Base-by-base conservation (phyloP, 2,113 vertebrate genomes). In the Ptilonorhynchus violaceus region DNA sequence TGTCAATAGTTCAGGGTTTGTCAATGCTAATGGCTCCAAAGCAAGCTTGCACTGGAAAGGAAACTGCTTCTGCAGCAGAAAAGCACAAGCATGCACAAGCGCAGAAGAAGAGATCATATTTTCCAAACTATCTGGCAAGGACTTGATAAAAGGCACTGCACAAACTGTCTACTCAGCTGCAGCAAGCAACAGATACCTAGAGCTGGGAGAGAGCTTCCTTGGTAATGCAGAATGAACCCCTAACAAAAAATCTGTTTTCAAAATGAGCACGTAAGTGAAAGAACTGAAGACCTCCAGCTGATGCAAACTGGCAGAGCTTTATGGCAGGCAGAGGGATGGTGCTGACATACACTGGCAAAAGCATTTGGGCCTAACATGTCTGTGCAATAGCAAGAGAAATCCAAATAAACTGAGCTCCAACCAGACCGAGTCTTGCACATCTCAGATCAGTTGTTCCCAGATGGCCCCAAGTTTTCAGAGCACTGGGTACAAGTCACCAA, bases 121-220 rank as follows among this genome's bases (percentile, higher is more conserved):
- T 97, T 96, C 94, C 95, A 93, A 90, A 37, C 60, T 70, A 9
- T 79, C 87, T 93, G 91, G 69, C 90, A 92, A 85, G 52, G 59
- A 30, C 75, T 67, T 80, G 73, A 85, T 95, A 86, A 95, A 91
- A 95, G 41, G 31, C 85, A 35, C 62, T 55, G 55, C 62, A 82
- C 70, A 62, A 41, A 50, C 70, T 87, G 76, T 62, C 77, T 81
- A 14, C 88, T 91, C 53, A 94, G 68, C 81, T 91, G 74, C 82
- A 96, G 64, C 42, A 59, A 81, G 62, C 55, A 86, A 55, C 37
- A 87, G 79, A 60, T 42, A 88, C 59, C 83, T 66, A 41, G 47
- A 88, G 63, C 49, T 72, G 66, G 47, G 62, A 92, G 72, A 60
- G 67, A 73, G 19, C 67, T 94, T 91, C 73, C 63, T 66, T 33